These are phyloP conservation scores for Calephelis nemesis DNA, from an alignment of 1,140 invertebrate species.

Conservation along the genomic window DNA sequence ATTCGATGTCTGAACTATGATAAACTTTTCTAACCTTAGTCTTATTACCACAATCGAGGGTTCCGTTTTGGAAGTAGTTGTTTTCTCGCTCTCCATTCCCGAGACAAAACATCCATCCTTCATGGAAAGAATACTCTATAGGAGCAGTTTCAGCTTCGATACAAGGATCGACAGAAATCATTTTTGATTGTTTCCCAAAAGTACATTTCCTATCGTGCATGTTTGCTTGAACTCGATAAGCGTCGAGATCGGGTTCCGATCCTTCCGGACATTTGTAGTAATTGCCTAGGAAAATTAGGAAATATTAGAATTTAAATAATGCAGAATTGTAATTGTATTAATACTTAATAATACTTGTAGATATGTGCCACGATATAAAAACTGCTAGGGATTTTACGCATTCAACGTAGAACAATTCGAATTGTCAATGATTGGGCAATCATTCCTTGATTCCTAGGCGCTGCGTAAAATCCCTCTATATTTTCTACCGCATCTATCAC, in stretches of 20 bases:
- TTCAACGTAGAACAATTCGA: too few species aligned
- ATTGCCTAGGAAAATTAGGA: conserved; percentile 47
- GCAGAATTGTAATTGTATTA: too few species aligned
- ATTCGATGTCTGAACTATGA: too few species aligned
- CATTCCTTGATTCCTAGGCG: too few species aligned
- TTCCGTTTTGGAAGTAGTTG: conserved; percentile 71
- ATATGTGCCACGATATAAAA: too few species aligned
- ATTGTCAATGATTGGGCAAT: too few species aligned
- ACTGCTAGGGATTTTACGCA: too few species aligned
- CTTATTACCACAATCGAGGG: conserved; percentile 70
- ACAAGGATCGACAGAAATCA: conserved; percentile 61
- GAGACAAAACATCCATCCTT: conserved; percentile 75
- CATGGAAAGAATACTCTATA: conserved; percentile 69
- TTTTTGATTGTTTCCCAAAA: conserved; percentile 49
- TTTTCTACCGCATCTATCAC: too few species aligned
- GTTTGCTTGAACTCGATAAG: conserved; percentile 64
- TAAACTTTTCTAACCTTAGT: conserved; percentile 49
- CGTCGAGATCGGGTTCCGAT: conserved; percentile 64
- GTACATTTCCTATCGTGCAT: conserved; percentile 73
- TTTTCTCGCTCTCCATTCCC: conserved; percentile 69
- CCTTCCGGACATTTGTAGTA: conserved; percentile 63
- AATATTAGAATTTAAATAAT: not conserved
- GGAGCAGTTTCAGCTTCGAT: conserved; percentile 69
- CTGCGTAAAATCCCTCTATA: too few species aligned
- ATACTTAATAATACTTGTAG: too few species aligned